Base-by-base conservation (phyloP, 2,797 vertebrate genomes). In the Astyanax mexicanus region DNA sequence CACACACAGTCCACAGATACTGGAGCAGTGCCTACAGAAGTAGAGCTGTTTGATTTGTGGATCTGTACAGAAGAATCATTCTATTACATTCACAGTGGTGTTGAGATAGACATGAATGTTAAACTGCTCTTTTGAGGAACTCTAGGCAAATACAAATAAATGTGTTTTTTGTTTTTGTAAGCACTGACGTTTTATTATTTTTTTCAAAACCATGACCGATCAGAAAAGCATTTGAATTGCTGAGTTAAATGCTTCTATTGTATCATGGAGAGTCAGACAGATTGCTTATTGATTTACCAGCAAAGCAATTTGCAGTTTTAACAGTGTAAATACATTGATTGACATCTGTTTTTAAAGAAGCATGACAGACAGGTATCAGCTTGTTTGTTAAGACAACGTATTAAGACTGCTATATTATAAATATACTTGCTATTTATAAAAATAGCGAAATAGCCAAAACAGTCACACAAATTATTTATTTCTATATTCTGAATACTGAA, bases 61-160 rank as follows among this genome's bases (percentile, higher is more conserved):
- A 25, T 4, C 13, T 11, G 13, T 29, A 27, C 17, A 17, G 57
- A 57, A 38, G 13, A 7, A 0, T n/a, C 60, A 23, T 47, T 45
- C n/a, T n/a, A n/a, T n/a, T n/a, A n/a, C n/a, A 32, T 61, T 70
- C 38, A 38, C n/a, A 38, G 37, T 17, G 4, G 1, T 45, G 12
- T 52, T 21, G 17, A 69, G 60, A 62, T 60, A 40, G 29, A 58
- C 13, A 27, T 25, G 29, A 73, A 60, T 51, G n/a, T 29, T 69
- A n/a, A 21, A 38, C 15, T 72, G 38, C 66, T 37, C 8, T 45
- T 3, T 17, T 29, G 27, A 67, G 25, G 8, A 29, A 66, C 65
- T 15, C 49, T 51, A 44, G 1, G 27, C 11, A 12, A 10, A 54
- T 23, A 25, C 40, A 62, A 27, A 71, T 19, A 45, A 32, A 60